Base-by-base conservation (phyloP, 2,797 vertebrate species). In the Australoheros facetus region DNA sequence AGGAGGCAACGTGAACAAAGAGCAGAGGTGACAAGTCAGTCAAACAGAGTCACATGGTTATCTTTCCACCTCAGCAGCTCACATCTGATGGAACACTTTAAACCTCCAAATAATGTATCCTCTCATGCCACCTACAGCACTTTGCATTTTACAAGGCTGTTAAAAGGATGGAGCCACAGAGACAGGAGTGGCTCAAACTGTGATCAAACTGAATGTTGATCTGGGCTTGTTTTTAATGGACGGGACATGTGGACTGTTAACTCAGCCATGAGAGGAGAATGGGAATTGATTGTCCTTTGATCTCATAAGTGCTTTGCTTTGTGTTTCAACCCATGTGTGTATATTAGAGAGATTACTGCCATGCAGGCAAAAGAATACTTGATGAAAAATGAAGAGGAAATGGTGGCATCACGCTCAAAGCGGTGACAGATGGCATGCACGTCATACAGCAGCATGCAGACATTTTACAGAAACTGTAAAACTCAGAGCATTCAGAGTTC, bases 91-190 rank as follows among this genome's bases (percentile, higher is more conserved):
- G 21, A 54, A 66, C 58, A 59, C 70, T 4, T 55, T 19, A 7
- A 79, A 66, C 12, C 57, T 45, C 21, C n/a, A 58, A 55, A 81
- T 66, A 77, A 85, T 19, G 17, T 1, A 19, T 71, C 62, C 53
- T 81, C 23, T 77, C 71, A 37, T 37, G 37, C 79, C 55, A 75
- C 55, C 19, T 11, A 2, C 37, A 64, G 66, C 42, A 7, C 57
- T 88, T 88, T 88, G 83, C 83, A 84, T 90, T 89, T 93, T 88
- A 87, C n/a, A 76, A 42, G 80, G 51, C 34, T 55, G 8, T 80
- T 73, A 75, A 72, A 55, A 55, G 42, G 51, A 45, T 34, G 39
- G 32, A 34, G 58, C 60, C 39, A 37, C 4, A 54, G 70, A 80
- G 75, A 75, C 59, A 74, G 81, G 64, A 71, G 37, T 45, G 42